Evolutionary conservation across 64 coral and sea anemone genomes (phyloP).

Genomic region (Catalaphyllia jardinei): DNA sequence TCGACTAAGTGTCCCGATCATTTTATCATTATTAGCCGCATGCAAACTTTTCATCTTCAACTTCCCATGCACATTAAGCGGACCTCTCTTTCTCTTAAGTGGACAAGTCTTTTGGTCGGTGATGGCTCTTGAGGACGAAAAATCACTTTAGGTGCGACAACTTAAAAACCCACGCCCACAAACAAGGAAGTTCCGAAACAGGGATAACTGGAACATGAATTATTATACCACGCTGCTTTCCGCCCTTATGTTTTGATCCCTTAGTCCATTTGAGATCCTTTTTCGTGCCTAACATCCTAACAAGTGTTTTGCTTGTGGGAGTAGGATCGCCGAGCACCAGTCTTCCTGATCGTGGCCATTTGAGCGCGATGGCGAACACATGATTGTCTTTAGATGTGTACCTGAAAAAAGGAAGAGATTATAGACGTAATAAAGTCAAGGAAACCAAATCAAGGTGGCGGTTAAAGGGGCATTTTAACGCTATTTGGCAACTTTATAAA

Average conservation of each 20-base stretch:
- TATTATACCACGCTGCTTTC: slow-evolving; percentile 9
- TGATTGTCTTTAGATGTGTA: slow-evolving; percentile 46
- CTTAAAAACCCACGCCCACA: slow-evolving; percentile 84
- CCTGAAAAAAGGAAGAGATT: slow-evolving; percentile 4
- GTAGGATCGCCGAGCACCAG: slow-evolving; percentile 36
- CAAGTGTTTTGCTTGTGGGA: slow-evolving; percentile 35
- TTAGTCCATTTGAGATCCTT: neutral
- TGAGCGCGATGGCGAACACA: slow-evolving; percentile 59
- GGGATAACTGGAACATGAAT: slow-evolving; percentile 66
- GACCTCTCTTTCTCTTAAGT: too few relatives aligned
- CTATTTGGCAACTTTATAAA: too few relatives aligned
- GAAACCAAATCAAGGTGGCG: too few relatives aligned
- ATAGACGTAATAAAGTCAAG: neutral
- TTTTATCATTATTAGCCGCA: too few relatives aligned
- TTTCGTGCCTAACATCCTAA: slow-evolving; percentile 68
- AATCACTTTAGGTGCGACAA: slow-evolving; percentile 58
- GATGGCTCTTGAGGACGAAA: neutral
- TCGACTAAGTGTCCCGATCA: too few relatives aligned
- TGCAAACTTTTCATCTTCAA: too few relatives aligned
- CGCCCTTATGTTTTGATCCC: slow-evolving; percentile 1
- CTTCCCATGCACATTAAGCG: too few relatives aligned
- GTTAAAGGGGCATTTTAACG: too few relatives aligned
- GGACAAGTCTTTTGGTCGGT: too few relatives aligned
- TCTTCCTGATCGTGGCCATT: slow-evolving; percentile 43
- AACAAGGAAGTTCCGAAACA: slow-evolving; percentile 63